Conservation (phyloP, 2,797 vertebrate genomes). For the Pagetopsis macropterus region DNA sequence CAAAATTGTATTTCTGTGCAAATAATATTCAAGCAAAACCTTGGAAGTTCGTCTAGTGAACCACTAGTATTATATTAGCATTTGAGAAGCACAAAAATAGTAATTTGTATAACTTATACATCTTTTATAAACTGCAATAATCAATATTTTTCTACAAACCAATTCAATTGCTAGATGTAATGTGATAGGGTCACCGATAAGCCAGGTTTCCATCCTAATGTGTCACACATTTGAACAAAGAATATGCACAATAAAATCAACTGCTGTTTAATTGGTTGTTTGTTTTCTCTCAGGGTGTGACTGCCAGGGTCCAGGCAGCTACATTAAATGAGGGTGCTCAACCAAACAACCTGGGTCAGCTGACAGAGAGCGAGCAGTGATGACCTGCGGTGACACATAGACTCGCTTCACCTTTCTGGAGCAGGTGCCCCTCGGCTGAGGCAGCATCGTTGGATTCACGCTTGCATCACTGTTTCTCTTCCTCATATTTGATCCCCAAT, state of each 20-base stretch:
- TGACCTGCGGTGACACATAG: conserved; percentile 61
- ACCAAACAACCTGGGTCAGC: conserved; percentile 78
- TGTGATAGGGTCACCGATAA: not conserved
- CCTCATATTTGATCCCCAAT: conserved; percentile 22
- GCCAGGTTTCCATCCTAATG: no score
- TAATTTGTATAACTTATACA: not conserved
- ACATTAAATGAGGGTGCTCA: conserved; percentile 29
- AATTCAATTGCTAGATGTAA: not conserved
- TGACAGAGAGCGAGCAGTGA: conserved; percentile 72
- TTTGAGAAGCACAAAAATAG: not conserved
- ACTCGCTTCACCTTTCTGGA: conserved; percentile 29
- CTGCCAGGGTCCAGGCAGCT: conserved; percentile 54
- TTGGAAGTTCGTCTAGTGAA: not conserved
- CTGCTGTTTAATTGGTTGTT: not conserved
- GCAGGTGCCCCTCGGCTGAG: conserved; percentile 8
- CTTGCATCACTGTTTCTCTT: conserved; percentile 23
- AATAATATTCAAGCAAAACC: not conserved
- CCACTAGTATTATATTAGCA: not conserved
- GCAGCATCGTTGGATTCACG: conserved; percentile 21
- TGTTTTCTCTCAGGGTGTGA: conserved; percentile 58
- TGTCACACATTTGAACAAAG: not conserved
- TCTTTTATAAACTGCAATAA: not conserved
- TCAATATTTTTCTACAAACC: not conserved
- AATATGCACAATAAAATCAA: no score
- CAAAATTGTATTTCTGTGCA: not conserved